Evolutionary conservation across 2,888 invertebrate genomes (phyloP).

Genomic region (Endomychus coccineus): DNA sequence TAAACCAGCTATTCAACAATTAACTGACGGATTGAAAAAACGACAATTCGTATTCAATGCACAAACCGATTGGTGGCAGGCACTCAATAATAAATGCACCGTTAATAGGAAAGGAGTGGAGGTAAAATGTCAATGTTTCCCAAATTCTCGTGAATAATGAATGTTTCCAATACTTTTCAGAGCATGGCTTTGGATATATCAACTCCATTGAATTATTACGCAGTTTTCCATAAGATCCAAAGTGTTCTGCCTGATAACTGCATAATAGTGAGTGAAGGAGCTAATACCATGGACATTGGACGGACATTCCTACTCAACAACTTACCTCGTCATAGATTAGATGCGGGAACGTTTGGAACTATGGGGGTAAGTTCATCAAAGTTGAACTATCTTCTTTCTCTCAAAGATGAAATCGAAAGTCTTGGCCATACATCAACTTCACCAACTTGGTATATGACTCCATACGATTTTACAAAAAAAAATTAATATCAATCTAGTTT

Average conservation of each 20-base stretch:
- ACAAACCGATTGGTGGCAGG: conserved; percentile 69
- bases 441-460: no score
- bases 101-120: conserved; percentile 63
- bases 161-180: conserved; percentile 34
- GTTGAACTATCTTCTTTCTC: no score
- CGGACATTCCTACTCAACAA: conserved; percentile 79
- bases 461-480: no score
- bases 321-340: conserved; percentile 78
- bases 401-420: no score
- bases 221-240: conserved; percentile 80
- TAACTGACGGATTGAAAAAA: conserved; percentile 52
- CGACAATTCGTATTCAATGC: conserved; percentile 52
- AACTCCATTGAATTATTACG: conserved; percentile 86
- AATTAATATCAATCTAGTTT: no score
- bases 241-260: conserved; percentile 70
- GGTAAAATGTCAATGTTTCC: conserved; percentile 45
- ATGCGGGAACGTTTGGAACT: conserved; percentile 95
- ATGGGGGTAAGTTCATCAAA: conserved; percentile 73
- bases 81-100: conserved; percentile 60
- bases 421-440: no score
- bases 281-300: conserved; percentile 98
- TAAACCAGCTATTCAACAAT: conserved; percentile 59
- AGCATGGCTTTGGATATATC: conserved; percentile 61
- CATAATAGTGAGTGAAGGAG: conserved; percentile 93
- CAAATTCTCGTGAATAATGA: neutral